Percentiles rank a stretch among this genome's conserved stretches.
Evolutionary conservation across 2,797 vertebrate species (phyloP).

Genomic region (Sebastes cheni): DNA sequence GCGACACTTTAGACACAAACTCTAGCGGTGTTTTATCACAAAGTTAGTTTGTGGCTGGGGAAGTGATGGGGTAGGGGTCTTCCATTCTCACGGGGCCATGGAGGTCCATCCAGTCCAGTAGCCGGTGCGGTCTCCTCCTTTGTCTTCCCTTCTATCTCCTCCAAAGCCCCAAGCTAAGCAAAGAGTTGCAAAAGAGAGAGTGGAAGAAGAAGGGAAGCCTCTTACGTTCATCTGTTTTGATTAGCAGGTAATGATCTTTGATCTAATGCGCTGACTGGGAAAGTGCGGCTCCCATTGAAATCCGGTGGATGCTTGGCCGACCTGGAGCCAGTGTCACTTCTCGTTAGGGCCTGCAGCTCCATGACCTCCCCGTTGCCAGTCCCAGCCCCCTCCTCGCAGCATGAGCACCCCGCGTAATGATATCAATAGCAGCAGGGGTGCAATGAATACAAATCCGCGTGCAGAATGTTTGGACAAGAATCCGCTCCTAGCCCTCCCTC

Average conservation of each 20-base stretch:
- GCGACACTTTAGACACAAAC: neutral
- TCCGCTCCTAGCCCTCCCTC: conserved; percentile 69
- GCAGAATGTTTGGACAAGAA: conserved; percentile 91
- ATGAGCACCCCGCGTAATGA: conserved; percentile 87
- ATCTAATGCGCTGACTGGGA: conserved; percentile 87
- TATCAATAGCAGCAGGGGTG: conserved; percentile 88
- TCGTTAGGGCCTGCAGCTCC: conserved; percentile 87
- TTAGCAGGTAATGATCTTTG: conserved; percentile 89
- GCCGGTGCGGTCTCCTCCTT: conserved; percentile 48
- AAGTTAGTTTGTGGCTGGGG: neutral
- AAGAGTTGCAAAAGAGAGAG: conserved; percentile 29
- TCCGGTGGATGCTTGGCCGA: conserved; percentile 85
- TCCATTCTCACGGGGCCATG: conserved; percentile 36
- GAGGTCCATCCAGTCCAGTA: conserved; percentile 46
- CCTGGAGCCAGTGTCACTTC: conserved; percentile 97
- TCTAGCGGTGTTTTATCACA: neutral
- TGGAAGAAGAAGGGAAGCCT: conserved; percentile 56
- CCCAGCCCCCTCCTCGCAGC: conserved; percentile 78
- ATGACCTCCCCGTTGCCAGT: conserved; percentile 79
- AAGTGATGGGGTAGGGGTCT: neutral
- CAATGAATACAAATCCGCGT: conserved; percentile 89
- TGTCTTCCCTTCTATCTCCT: conserved; percentile 42
- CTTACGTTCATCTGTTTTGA: conserved; percentile 84
- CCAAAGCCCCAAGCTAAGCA: conserved; percentile 19
- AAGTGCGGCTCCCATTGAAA: conserved; percentile 85